phyloP scores from a whole-genome alignment of 1,140 invertebrate genomes.

The Arctopsyche grandis region DNA sequence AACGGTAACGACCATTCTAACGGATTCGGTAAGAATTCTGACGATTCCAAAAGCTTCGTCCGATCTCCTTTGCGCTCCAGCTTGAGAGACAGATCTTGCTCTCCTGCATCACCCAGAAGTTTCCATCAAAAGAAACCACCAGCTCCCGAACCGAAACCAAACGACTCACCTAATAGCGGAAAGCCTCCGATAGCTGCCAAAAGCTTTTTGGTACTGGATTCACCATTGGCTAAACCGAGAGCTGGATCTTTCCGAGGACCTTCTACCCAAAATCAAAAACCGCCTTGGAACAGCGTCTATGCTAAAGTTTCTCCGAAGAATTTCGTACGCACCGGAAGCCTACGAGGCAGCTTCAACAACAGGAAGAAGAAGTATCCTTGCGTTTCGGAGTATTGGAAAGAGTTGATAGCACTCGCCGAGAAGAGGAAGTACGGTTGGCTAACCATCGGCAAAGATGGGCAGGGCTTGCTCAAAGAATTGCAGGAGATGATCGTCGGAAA shows the following conservation, averaged over 20 bases:
- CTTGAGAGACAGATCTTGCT: slow-evolving; percentile 59
- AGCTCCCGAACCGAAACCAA: slow-evolving; percentile 59
- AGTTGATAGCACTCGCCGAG: slow-evolving; percentile 67
- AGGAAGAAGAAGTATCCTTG: slow-evolving; percentile 56
- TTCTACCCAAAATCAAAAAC: slow-evolving; percentile 46
- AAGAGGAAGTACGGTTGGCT: slow-evolving; percentile 65
- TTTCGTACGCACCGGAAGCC: slow-evolving; percentile 60
- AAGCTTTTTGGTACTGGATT: slow-evolving; percentile 56
- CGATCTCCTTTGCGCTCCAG: slow-evolving; percentile 64
- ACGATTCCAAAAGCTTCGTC: slow-evolving; percentile 59
- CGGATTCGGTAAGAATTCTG: slow-evolving; percentile 52
- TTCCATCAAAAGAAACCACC: slow-evolving; percentile 10
- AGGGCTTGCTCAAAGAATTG: slow-evolving; percentile 62
- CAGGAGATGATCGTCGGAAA: slow-evolving; percentile 55
- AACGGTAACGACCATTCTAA: slow-evolving; percentile 28
- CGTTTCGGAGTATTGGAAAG: slow-evolving; percentile 63
- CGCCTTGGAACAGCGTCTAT: slow-evolving; percentile 66
- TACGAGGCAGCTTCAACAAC: slow-evolving; percentile 61
- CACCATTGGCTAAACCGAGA: slow-evolving; percentile 44
- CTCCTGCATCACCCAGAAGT: slow-evolving; percentile 3
- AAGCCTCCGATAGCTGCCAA: slow-evolving; percentile 58
- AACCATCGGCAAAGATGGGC: slow-evolving; percentile 60
- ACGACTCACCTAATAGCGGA: slow-evolving; percentile 52
- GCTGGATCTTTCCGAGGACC: slow-evolving; percentile 47
- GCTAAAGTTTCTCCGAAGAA: slow-evolving; percentile 59